phyloP scores from a whole-genome alignment of 2,797 vertebrate genomes.

The Scomberomorus guttatus region DNA sequence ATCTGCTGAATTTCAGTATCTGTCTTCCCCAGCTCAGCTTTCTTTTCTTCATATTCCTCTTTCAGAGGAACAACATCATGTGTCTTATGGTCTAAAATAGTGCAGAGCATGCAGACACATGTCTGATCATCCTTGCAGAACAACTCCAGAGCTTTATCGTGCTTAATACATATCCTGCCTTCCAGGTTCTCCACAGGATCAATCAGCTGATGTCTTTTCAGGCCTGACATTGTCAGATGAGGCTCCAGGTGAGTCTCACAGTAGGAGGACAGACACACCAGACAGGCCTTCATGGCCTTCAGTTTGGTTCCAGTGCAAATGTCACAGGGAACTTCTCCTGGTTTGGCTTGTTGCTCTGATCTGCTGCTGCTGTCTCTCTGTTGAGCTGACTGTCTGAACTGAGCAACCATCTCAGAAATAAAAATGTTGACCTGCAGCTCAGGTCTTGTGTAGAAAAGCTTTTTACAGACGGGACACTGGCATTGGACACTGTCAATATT shows the following conservation, averaged over 20 bases:
- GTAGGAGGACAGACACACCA: not conserved
- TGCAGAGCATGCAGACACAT: not conserved
- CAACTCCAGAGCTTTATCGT: no score
- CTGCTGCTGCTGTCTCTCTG: constrained; percentile 3
- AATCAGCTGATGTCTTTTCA: not conserved
- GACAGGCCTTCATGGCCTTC: no score
- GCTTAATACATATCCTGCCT: no score
- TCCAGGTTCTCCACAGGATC: no score
- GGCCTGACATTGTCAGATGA: not conserved
- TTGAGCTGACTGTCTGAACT: no score
- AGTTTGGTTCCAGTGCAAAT: no score
- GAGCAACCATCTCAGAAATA: not conserved
- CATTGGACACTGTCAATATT: not conserved
- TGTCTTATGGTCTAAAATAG: not conserved
- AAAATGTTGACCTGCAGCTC: constrained; percentile 7
- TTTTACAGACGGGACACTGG: not conserved
- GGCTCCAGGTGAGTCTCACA: constrained; percentile 4
- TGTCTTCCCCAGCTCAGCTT: not conserved
- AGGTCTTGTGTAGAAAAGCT: not conserved
- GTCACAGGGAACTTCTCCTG: no score
- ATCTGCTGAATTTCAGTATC: not conserved
- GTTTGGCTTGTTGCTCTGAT: not conserved
- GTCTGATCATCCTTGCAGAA: no score
- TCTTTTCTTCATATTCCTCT: not conserved
- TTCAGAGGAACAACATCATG: constrained; percentile 10